Evolutionary conservation across 1,140 invertebrate genomes (phyloP).

Genomic region (Aphis gossypii): DNA sequence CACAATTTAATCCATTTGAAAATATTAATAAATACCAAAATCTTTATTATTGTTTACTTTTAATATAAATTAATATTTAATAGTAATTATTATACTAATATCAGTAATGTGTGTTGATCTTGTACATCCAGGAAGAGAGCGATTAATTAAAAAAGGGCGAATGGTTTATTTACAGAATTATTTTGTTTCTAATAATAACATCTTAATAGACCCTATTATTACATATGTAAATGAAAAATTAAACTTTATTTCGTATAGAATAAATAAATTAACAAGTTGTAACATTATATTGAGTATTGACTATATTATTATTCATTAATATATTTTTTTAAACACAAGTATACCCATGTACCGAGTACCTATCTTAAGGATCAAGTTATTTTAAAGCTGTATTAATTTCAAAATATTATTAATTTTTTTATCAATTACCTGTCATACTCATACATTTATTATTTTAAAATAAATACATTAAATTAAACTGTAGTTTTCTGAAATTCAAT

Average conservation of each 20-base stretch:
- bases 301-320: not conserved
- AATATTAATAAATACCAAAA: not conserved
- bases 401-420: not conserved
- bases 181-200: conserved; percentile 1
- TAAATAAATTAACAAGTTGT: not conserved
- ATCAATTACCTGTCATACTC: not conserved
- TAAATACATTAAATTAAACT: not conserved
- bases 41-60: not conserved
- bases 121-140: not conserved
- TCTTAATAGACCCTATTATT: not conserved
- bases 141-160: conserved; percentile 16
- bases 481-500: not conserved
- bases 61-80: not conserved
- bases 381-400: not conserved
- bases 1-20: not conserved
- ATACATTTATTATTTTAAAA: not conserved
- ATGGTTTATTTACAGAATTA: conserved; percentile 23
- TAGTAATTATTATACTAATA: too few species aligned
- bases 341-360: not conserved
- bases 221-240: not conserved
- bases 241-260: not conserved
- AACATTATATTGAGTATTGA: not conserved
- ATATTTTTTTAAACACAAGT: not conserved
- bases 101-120: not conserved
- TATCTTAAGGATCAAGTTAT: not conserved